Evolutionary conservation across 2,888 invertebrate genomes (phyloP).

Genomic region (Hartigia nigra): DNA sequence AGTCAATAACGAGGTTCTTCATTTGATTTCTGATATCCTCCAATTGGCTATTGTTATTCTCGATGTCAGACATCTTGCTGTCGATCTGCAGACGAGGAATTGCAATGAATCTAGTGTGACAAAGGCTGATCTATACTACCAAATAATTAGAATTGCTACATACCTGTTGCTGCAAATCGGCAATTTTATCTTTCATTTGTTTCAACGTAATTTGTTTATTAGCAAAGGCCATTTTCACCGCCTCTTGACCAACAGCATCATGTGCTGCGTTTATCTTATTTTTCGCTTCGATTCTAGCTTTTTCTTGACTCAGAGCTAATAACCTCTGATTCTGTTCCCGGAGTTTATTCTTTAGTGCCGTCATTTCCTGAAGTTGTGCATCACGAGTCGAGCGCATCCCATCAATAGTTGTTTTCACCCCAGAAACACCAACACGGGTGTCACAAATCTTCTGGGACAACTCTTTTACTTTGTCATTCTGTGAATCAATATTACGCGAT

Average conservation of each 20-base stretch:
- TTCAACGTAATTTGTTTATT: conserved; percentile 80
- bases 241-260: conserved; percentile 69
- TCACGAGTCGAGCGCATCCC: conserved; percentile 95
- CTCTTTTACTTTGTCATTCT: conserved; percentile 81
- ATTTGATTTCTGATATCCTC: conserved; percentile 79
- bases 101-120: no score
- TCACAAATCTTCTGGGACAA: conserved; percentile 84
- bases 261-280: conserved; percentile 69
- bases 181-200: conserved; percentile 77
- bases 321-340: conserved; percentile 88
- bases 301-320: conserved; percentile 84
- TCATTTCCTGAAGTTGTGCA: conserved; percentile 87
- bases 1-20: conserved; percentile 75
- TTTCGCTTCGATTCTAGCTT: conserved; percentile 82
- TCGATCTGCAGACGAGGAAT: conserved; percentile 70
- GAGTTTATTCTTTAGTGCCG: conserved; percentile 81
- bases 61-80: conserved; percentile 82
- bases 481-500: conserved; percentile 30
- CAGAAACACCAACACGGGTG: conserved; percentile 87
- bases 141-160: conserved; percentile 17
- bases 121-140: neutral
- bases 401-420: conserved; percentile 95
- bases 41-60: conserved; percentile 82
- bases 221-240: conserved; percentile 73
- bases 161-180: conserved; percentile 77